A percentile compares a stretch with the other conserved stretches of the same genome.
Conservation (phyloP, 1,140 invertebrate species). For the Drosophila grimshawi region DNA sequence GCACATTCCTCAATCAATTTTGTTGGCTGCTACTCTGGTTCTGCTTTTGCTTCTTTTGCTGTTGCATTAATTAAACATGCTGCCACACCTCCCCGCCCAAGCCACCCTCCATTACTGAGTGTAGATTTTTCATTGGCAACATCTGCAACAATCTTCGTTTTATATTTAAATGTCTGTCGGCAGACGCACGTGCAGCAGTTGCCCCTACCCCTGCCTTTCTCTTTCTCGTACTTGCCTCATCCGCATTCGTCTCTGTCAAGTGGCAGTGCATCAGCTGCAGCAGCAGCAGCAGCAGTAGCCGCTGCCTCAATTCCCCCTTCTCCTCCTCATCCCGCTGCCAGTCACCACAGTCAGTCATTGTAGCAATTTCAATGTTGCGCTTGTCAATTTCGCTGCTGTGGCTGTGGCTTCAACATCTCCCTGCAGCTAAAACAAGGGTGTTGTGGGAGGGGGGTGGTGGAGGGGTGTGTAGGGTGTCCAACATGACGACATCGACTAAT, state of each 20-base stretch:
- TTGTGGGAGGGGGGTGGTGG: background rate
- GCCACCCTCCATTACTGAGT: conserved; percentile 7
- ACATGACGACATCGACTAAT: conserved; percentile 37
- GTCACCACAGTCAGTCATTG: conserved; percentile 75
- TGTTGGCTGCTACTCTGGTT: conserved; percentile 38
- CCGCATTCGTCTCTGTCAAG: conserved; percentile 80
- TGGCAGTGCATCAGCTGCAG: conserved; percentile 69
- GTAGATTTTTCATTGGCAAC: conserved; percentile 73
- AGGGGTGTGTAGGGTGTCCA: background rate
- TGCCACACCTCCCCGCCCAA: conserved; percentile 43
- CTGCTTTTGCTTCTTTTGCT: conserved; percentile 35
- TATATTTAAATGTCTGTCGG: conserved; percentile 79
- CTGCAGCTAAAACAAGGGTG: background rate
- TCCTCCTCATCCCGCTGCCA: background rate
- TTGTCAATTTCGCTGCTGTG: conserved; percentile 73
- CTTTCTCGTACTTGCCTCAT: conserved; percentile 12
- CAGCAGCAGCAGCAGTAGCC: conserved; percentile 37
- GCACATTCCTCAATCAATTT: conserved; percentile 80
- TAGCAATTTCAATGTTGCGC: conserved; percentile 81
- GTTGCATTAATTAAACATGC: conserved; percentile 82
- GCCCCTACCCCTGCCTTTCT: background rate
- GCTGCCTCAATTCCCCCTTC: background rate
- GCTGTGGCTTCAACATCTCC: conserved; percentile 38
- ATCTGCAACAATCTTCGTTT: conserved; percentile 77
- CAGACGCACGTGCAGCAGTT: conserved; percentile 72